Base-by-base conservation (phyloP, 2,113 vertebrate genomes). In the Motacilla tschutschensis region DNA sequence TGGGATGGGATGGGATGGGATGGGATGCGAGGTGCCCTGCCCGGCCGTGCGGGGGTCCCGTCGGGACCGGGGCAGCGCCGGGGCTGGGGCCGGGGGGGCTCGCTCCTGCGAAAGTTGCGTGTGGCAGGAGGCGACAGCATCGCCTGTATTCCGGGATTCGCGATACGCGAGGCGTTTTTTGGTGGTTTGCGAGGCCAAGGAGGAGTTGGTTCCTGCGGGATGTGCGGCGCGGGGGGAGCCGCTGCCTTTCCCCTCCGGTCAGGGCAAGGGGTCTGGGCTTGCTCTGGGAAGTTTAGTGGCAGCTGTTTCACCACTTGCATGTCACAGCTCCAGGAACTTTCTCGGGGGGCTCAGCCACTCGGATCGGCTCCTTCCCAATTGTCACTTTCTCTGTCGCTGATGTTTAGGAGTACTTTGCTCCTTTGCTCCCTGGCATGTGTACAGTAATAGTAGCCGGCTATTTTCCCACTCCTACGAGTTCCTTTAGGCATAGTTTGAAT, bases 341-440 rank as follows among this genome's bases (percentile, higher is more conserved):
- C 33, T 74, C 22, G 44, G 53, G 91, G 85, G 73, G 28, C 55
- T 90, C 85, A 40, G 92, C 41, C 63, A 2, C 90, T 79, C 40
- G 47, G 80, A 16, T 63, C 43, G 28, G 72, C 88, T 75, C 72
- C 74, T 93, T 96, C 94, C 87, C 96, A 92, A 93, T 88, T 97
- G 95, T 93, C 91, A 5, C 87, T 83, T n/a, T 47, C 67, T 58
- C 74, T 54, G 86, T 73, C 72, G 12, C 73, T 69, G 79, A 66
- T 69, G 78, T 71, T 70, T 19, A 89, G 89, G 91, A 90, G 90
- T 79, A 54, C 71, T 93, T 79, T 79, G 64, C 66, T 26, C 90
- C 71, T 93, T 79, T 79, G 64, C 66, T 26, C 90, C 36, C 75
- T 83, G 82, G 76, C 72, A 53, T 66, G 60, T 76, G 77, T 31